Percentiles rank a stretch among this genome's conserved stretches.
Evolutionary conservation across 2,113 vertebrate genomes (phyloP).

Genomic region (Actenoides hombroni): DNA sequence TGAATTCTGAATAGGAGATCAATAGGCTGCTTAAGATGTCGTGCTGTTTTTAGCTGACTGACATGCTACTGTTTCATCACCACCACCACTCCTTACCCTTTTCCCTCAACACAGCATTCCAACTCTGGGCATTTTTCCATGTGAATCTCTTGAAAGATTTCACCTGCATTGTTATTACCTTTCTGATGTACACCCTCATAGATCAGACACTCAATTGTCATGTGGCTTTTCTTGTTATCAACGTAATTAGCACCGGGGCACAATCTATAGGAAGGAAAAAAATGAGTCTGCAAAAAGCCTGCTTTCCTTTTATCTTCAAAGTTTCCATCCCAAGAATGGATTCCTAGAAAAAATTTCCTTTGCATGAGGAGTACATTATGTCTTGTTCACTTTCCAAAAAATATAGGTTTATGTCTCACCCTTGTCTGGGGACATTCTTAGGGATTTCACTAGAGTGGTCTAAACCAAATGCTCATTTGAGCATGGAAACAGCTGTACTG

Average conservation of each 20-base stretch:
- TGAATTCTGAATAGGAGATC: conserved; percentile 70
- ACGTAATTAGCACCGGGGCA: background rate
- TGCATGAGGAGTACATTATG: background rate
- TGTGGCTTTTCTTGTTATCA: background rate
- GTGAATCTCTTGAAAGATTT: background rate
- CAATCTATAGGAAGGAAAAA: background rate
- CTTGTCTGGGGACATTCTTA: background rate
- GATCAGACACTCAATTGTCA: background rate
- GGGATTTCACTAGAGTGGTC: background rate
- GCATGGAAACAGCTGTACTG: background rate
- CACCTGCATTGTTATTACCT: background rate
- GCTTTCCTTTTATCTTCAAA: background rate
- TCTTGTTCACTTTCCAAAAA: background rate
- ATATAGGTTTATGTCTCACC: background rate
- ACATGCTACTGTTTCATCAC: background rate
- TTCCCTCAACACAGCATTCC: background rate
- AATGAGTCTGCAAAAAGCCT: background rate
- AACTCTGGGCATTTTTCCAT: background rate
- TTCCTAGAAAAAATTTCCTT: background rate
- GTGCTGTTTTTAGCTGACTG: conserved; percentile 29
- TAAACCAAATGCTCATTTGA: background rate
- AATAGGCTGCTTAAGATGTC: conserved; percentile 67
- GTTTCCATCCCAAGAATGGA: background rate
- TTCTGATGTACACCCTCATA: background rate
- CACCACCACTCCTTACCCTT: background rate